phyloP scores from a whole-genome alignment of 2,113 vertebrate species.

The Oophaga pumilio region DNA sequence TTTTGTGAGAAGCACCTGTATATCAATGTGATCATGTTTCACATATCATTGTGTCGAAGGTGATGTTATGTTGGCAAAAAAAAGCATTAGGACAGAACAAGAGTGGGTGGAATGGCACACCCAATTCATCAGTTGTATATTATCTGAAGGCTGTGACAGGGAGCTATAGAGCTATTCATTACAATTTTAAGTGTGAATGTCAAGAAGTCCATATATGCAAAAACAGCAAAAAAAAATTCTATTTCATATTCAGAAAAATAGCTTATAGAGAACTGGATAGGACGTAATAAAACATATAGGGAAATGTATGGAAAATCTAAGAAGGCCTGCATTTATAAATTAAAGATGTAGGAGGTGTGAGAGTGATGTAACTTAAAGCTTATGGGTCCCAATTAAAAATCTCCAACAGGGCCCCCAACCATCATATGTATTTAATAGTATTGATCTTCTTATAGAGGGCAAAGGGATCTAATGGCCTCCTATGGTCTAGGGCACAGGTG shows the following conservation, averaged over 20 bases:
- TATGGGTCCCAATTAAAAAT: too few species aligned
- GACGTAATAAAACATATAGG: background rate
- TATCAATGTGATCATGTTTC: background rate
- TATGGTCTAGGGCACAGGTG: too few species aligned
- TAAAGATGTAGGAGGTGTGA: too few species aligned
- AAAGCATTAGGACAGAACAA: background rate
- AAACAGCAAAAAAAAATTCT: background rate
- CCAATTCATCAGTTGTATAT: background rate
- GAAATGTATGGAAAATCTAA: too few species aligned
- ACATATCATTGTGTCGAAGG: background rate
- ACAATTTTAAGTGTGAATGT: background rate
- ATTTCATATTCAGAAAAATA: background rate
- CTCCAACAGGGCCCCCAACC: too few species aligned
- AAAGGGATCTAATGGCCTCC: too few species aligned
- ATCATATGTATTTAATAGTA: too few species aligned
- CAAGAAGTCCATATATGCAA: background rate
- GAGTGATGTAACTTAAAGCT: too few species aligned
- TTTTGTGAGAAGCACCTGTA: too few species aligned
- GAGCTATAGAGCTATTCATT: constrained; percentile 4
- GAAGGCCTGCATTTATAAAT: too few species aligned
- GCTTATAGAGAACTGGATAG: background rate
- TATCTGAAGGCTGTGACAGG: constrained; percentile 4
- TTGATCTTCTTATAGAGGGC: too few species aligned
- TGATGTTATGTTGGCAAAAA: background rate
- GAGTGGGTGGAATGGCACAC: constrained; percentile 12